phyloP scores from a whole-genome alignment of 2,888 invertebrate genomes.

The Chrysina gloriosa region DNA sequence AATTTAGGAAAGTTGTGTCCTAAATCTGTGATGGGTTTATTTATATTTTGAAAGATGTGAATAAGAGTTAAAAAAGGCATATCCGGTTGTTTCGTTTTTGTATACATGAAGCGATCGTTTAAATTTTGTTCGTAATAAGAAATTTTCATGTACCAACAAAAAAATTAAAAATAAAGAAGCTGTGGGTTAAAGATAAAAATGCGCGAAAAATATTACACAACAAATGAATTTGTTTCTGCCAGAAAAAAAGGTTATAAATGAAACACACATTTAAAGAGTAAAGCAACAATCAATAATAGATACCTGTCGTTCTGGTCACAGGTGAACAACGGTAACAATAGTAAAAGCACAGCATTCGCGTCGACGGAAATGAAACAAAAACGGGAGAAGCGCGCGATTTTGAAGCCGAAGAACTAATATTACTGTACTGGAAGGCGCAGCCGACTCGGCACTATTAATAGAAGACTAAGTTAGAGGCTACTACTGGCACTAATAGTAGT shows the following conservation, averaged over 20 bases:
- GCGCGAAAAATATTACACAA: too few species aligned
- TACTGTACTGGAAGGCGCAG: slow-evolving; percentile 20
- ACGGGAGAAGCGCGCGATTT: slow-evolving; percentile 16
- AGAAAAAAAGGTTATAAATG: neutral
- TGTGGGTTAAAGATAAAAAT: neutral
- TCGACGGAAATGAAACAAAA: slow-evolving; percentile 14
- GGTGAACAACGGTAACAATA: slow-evolving; percentile 7
- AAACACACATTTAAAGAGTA: neutral
- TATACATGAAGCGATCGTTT: neutral
- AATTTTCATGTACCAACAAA: too few species aligned
- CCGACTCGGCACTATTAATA: slow-evolving; percentile 44
- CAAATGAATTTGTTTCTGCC: neutral
- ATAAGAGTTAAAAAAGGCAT: slow-evolving; percentile 18
- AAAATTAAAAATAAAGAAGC: too few species aligned
- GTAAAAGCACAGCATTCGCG: slow-evolving; percentile 8
- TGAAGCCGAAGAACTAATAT: slow-evolving; percentile 23
- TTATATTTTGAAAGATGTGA: slow-evolving; percentile 17
- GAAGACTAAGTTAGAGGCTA: slow-evolving; percentile 42
- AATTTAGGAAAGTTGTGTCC: slow-evolving; percentile 15
- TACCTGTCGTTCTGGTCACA: slow-evolving; percentile 21
- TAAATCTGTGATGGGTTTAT: slow-evolving; percentile 17
- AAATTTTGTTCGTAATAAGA: neutral
- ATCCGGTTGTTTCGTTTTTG: slow-evolving; percentile 18
- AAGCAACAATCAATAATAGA: neutral
- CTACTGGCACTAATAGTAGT: slow-evolving; percentile 12